Base-by-base conservation (phyloP, 2,113 vertebrate species). In the Chionodraco myersi region DNA sequence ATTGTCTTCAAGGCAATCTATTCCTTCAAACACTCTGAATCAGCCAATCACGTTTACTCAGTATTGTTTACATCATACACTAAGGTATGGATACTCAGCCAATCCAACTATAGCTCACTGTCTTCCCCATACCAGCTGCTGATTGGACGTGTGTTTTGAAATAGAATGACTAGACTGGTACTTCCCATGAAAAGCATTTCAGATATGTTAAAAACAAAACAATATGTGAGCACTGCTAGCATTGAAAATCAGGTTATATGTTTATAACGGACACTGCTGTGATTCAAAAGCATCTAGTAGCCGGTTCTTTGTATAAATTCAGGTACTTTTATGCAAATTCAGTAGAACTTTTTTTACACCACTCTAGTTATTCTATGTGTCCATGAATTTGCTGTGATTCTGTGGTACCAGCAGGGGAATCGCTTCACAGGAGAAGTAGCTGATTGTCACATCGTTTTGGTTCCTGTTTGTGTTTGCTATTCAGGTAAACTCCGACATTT, bases 301-400 rank as follows among this genome's bases (percentile, higher is more conserved):
- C 92, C 83, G 74, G 89, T 92, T 88, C 87, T 90, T 83, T 94
- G 91, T 92, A 84, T 91, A 92, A 86, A 93, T 95, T 95, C 94
- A 95, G 94, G 94, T 95, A 95, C 91, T 94, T 94, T 95, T 94
- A 95, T 95, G 94, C 94, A 95, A 94, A 95, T 91, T 91, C 80
- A 81, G 87, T 89, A 77, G 71, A 83, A 89, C 74, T 90, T 92
- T 92, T 41, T 94, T 84, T 93, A 94, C 81, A 92, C 90, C 92
- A 88, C 93, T 95, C 92, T 93, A 94, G 93, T 94, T 93, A 93
- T 93, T 94, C 92, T 92, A 92, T 87, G 82, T 91, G 93, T 95
- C 92, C 94, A 93, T 92, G 91, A 92, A 90, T 93, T 91, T 91
- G 92, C 92, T 94, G 93, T 93, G 92, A 94, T 93, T 92, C 89